Evolutionary conservation across 1,140 invertebrate genomes (phyloP), one percentile per base, ranked within the genome.

Genomic region (Phymorhynchus buccinoides): DNA sequence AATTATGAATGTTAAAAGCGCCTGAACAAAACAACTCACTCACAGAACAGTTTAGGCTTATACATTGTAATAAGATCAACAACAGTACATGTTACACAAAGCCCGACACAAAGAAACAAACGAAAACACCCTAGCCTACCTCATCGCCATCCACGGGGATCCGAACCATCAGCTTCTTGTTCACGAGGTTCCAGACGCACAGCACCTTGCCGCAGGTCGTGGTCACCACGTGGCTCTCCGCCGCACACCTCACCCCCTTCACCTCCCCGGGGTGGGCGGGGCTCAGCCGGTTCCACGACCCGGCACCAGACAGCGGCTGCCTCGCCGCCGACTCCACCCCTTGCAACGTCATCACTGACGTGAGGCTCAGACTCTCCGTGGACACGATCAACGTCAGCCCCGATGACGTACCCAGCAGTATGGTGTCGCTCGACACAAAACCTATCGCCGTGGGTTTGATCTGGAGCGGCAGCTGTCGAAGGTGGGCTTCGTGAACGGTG

Each of bases 171-270:
- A 75, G 44, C 41, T 35, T 80, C 41, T 82, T 85, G 42, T 75
- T 22, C 79, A 71, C 39, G 2, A 85, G 79, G 56, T 85, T 81
- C 84, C 84, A 85, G 41, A 85, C 62, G 30, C 79, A 82, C 27
- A 85, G 32, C 30, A 56, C 62, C 37, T 52, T 81, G n/a, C 30
- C 37, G 27, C 71, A 42, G 1, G 62, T 16, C 0, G 41, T 73
- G 16, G 80, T 27, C 16, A 85, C 41, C 62, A 81, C 78, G 78
- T 73, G 22, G n/a, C 56, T 71, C 39, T 80, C 84, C 32, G 42
- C 30, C 35, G 71, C 73, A 32, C 41, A 35, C 22, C 44, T 44
- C 42, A 85, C 30, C n/a, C 32, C 16, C 42, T n/a, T 85, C 37
- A 85, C 80, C 14, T 39, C 84, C 32, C 79, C 71, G 30, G 56